phyloP scores from a whole-genome alignment of 2,888 invertebrate genomes.

The Eucera pruinosa region DNA sequence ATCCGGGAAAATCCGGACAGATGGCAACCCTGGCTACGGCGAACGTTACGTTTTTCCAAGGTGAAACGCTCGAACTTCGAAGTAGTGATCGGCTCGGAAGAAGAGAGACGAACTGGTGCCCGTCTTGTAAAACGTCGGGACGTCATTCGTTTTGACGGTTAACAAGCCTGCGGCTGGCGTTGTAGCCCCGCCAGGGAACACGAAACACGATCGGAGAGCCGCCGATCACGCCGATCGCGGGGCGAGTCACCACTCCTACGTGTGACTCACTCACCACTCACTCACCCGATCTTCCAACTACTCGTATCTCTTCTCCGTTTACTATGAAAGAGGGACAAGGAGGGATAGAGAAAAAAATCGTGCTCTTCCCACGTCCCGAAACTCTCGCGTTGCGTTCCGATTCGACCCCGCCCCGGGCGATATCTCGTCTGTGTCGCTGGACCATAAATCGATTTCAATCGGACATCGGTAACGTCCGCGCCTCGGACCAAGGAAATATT shows the following conservation, averaged over 20 bases:
- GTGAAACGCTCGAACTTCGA: conserved; percentile 43
- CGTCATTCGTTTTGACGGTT: conserved; percentile 72
- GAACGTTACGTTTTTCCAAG: conserved; percentile 42
- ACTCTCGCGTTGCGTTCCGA: conserved; percentile 69
- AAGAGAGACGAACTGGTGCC: conserved; percentile 60
- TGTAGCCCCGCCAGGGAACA: conserved; percentile 56
- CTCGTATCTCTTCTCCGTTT: conserved; percentile 34
- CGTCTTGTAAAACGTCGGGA: conserved; percentile 75
- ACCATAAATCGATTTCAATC: conserved; percentile 71
- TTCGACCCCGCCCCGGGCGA: conserved; percentile 74
- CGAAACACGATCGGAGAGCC: conserved; percentile 68
- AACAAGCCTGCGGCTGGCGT: conserved; percentile 63
- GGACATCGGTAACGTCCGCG: conserved; percentile 45
- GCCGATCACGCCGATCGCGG: conserved; percentile 68
- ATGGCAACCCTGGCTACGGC: too few species aligned
- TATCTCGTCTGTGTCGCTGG: conserved; percentile 64
- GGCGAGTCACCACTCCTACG: conserved; percentile 70
- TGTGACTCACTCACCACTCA: conserved; percentile 73
- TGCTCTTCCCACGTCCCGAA: conserved; percentile 76
- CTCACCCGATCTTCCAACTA: conserved; percentile 62
- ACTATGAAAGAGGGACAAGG: conserved; percentile 27
- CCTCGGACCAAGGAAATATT: conserved; percentile 39
- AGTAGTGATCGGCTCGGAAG: conserved; percentile 37
- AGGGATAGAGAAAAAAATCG: conserved; percentile 19
- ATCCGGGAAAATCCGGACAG: too few species aligned